Percentiles rank a stretch among this genome's conserved stretches.
phyloP scores from a whole-genome alignment of 2,113 vertebrate species.

The Ciconia stormi region DNA sequence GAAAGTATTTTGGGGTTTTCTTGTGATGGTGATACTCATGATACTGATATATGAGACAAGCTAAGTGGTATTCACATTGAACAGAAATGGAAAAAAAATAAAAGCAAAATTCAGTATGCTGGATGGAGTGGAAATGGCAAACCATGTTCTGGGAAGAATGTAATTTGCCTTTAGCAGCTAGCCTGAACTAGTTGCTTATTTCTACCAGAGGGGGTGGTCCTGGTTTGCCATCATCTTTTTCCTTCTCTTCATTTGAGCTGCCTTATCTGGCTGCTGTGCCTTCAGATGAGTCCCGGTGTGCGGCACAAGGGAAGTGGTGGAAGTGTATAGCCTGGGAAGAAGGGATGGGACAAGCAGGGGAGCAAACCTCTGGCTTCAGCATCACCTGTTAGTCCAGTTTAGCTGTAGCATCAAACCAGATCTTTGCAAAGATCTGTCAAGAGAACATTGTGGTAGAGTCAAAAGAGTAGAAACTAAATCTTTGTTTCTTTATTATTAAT shows the following conservation, averaged over 20 bases:
- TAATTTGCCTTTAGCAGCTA: not conserved
- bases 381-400: not conserved
- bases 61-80: not conserved
- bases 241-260: not conserved
- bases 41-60: not conserved
- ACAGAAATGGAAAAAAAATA: not conserved
- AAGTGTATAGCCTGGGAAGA: not conserved
- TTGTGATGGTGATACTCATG: not conserved
- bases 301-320: not conserved
- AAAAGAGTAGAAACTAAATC: not conserved
- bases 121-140: not conserved
- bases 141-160: accelerated
- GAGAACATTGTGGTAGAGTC: not conserved
- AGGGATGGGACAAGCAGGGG: not conserved
- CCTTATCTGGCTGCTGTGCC: not conserved
- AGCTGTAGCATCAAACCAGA: not conserved
- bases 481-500: not conserved
- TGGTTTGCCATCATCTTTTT: not conserved
- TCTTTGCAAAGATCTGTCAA: not conserved
- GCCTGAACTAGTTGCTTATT: not conserved
- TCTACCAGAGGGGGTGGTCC: not conserved
- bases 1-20: not conserved
- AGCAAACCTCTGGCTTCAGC: not conserved
- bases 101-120: not conserved
- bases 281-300: not conserved